A percentile compares a stretch with the other conserved stretches of the same genome.
Conservation (phyloP, 2,113 vertebrate genomes). For the Crotalus helleri region DNA sequence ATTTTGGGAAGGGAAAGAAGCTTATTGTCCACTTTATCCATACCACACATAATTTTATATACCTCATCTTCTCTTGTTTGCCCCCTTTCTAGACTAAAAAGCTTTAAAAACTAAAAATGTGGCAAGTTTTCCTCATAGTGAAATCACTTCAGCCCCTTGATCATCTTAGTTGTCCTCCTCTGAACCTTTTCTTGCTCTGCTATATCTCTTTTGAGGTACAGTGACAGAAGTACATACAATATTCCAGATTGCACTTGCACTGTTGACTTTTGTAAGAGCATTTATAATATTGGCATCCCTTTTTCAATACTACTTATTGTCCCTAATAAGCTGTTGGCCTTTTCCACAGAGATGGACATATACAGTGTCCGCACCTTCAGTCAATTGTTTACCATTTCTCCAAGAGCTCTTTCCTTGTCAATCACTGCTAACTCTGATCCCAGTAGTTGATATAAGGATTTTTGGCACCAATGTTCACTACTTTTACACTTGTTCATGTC, state of each 20-base stretch:
- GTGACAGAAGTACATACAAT: not conserved
- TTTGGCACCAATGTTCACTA: not conserved
- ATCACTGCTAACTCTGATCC: not conserved
- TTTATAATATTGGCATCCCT: not conserved
- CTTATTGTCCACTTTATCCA: not conserved
- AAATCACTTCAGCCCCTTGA: not conserved
- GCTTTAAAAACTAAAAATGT: not conserved
- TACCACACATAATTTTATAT: not conserved
- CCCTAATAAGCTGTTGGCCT: not conserved
- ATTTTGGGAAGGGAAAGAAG: not conserved
- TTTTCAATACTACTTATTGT: not conserved
- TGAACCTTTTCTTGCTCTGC: not conserved
- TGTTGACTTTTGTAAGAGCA: not conserved
- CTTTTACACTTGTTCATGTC: not conserved
- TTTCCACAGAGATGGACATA: not conserved
- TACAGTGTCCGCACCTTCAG: not conserved
- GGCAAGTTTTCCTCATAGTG: not conserved
- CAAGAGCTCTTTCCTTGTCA: not conserved
- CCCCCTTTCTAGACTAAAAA: not conserved
- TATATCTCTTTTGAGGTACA: not conserved
- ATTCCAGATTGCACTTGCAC: not conserved
- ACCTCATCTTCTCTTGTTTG: not conserved
- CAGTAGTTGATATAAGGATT: not conserved
- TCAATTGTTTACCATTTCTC: not conserved
- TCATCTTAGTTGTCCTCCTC: not conserved